These are phyloP conservation scores for Macrophya annulata DNA, from an alignment of 2,888 invertebrate species.

Conservation along the genomic window DNA sequence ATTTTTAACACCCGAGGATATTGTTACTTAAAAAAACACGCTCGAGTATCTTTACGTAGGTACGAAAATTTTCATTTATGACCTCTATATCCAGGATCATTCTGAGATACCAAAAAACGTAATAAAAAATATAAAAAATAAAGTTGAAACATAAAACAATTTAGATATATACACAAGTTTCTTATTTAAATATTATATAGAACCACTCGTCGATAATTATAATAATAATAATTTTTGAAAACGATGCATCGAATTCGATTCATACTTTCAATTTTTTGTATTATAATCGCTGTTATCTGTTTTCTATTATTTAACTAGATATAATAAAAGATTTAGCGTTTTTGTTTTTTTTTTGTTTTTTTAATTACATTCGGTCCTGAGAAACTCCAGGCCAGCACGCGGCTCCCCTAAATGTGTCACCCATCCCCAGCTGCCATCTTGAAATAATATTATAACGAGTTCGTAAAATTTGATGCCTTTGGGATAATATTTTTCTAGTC, in stretches of 20 bases:
- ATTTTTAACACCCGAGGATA: background rate
- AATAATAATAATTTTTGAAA: too few relatives aligned
- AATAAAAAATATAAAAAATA: background rate
- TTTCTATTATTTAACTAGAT: background rate
- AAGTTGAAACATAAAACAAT: background rate
- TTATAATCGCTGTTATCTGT: background rate
- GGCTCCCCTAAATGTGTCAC: background rate
- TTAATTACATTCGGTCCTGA: background rate
- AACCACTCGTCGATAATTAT: too few relatives aligned
- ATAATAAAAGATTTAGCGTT: background rate
- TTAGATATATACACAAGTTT: too few relatives aligned
- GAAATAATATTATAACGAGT: constrained; percentile 41
- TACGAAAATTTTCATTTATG: background rate
- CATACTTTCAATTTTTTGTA: background rate
- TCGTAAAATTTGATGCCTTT: constrained; percentile 46
- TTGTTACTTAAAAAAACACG: background rate
- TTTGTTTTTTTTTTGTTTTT: background rate
- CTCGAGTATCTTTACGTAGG: background rate
- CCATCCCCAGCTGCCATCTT: constrained; percentile 9
- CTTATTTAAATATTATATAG: too few relatives aligned
- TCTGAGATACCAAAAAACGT: background rate
- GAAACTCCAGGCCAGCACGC: background rate
- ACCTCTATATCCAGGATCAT: background rate
- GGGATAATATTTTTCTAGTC: constrained; percentile 15
- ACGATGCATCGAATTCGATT: too few relatives aligned